A percentile compares a stretch with the other conserved stretches of the same genome.
Evolutionary conservation across 2,113 vertebrate genomes (phyloP).

Genomic region (Odocoileus virginianus): DNA sequence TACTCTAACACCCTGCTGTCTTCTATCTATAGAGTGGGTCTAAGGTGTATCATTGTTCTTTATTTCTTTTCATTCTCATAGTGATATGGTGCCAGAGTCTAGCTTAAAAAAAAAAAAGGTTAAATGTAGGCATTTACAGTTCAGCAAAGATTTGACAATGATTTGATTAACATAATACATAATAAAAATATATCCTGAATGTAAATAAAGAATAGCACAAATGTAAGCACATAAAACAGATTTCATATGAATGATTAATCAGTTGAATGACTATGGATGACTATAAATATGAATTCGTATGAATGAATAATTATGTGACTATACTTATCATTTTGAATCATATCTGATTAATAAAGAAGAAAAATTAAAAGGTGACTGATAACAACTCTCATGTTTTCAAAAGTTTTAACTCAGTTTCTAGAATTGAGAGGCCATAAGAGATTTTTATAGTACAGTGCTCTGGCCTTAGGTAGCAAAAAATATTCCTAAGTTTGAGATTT

Average conservation of each 20-base stretch:
- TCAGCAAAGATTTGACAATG: background rate
- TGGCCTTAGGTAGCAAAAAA: background rate
- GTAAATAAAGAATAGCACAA: background rate
- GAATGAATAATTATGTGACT: background rate
- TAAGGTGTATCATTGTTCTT: background rate
- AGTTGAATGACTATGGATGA: background rate
- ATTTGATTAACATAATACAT: background rate
- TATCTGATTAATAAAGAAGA: background rate
- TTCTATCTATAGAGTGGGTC: background rate
- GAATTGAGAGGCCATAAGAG: background rate
- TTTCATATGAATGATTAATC: background rate
- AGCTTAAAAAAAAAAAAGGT: background rate
- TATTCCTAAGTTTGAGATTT: background rate
- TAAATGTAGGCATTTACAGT: background rate
- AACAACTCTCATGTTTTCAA: background rate
- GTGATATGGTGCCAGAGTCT: background rate
- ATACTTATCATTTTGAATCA: background rate
- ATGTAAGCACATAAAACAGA: background rate
- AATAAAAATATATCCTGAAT: background rate
- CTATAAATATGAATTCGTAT: background rate
- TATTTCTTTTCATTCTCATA: background rate
- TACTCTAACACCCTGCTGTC: background rate
- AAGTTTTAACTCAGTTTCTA: background rate
- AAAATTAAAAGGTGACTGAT: background rate
- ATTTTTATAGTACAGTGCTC: background rate